These are phyloP conservation scores for Melanotaenia boesemani DNA, from an alignment of 2,797 vertebrate genomes.

Conservation along the genomic window DNA sequence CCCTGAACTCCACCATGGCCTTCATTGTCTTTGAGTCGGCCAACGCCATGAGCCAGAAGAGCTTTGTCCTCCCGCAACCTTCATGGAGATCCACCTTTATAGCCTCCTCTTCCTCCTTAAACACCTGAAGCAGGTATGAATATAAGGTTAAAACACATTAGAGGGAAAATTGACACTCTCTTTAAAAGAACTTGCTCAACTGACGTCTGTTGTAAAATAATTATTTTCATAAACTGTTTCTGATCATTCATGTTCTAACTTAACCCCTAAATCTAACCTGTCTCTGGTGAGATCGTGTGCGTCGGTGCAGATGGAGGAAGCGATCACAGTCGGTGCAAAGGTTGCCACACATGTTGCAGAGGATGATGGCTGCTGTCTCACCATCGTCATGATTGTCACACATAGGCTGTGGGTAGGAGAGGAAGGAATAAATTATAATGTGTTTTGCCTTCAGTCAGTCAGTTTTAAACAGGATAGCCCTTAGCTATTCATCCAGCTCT, in stretches of 20 bases:
- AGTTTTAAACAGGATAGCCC: neutral
- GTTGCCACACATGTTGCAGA: constrained; percentile 97
- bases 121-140: constrained; percentile 86
- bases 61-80: constrained; percentile 97
- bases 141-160: neutral
- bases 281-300: constrained; percentile 98
- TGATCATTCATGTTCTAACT: neutral
- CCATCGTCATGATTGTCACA: constrained; percentile 99
- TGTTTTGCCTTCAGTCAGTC: neutral
- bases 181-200: neutral
- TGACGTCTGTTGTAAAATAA: neutral
- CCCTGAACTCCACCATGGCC: constrained; percentile 99
- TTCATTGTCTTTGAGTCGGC: constrained; percentile 99
- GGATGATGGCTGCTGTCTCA: constrained; percentile 97
- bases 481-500: constrained; percentile 30
- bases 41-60: constrained; percentile 99
- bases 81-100: constrained; percentile 99
- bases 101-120: constrained; percentile 99
- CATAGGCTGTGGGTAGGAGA: constrained; percentile 88
- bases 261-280: constrained; percentile 83
- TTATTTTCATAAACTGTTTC: neutral
- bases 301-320: constrained; percentile 97
- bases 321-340: constrained; percentile 98
- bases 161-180: neutral
- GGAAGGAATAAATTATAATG: constrained; percentile 4